Percentiles rank a stretch among this genome's conserved stretches.
Conservation (phyloP, 92 coral and sea anemone genomes). For the Parazoanthus atlanticus region DNA sequence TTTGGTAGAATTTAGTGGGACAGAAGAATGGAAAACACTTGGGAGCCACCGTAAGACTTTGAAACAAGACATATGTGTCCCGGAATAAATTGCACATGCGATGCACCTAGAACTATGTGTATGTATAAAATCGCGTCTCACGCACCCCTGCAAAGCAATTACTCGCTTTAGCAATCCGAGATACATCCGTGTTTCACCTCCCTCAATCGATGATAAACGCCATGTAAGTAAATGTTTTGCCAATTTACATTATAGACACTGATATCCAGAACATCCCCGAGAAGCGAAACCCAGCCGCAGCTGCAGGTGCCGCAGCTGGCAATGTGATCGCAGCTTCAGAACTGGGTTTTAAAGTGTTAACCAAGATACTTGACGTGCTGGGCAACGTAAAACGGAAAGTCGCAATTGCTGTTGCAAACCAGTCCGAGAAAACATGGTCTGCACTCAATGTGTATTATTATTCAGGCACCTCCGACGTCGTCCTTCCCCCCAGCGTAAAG, state of each 20-base stretch:
- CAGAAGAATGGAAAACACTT: too few species aligned
- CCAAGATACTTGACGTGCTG: constrained; percentile 17
- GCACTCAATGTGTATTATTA: constrained; percentile 31
- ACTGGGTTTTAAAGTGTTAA: constrained; percentile 28
- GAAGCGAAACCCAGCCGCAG: not conserved
- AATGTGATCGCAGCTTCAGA: not conserved
- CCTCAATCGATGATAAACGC: too few species aligned
- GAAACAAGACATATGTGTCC: too few species aligned
- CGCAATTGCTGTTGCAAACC: constrained; percentile 48
- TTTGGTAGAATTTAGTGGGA: too few species aligned
- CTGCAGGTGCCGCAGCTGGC: not conserved
- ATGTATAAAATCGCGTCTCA: too few species aligned
- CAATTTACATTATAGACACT: not conserved
- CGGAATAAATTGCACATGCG: too few species aligned
- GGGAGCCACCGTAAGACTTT: too few species aligned
- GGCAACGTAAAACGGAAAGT: constrained; percentile 44
- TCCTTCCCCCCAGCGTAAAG: constrained; percentile 25
- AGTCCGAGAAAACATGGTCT: constrained; percentile 28
- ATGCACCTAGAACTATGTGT: too few species aligned
- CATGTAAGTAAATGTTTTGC: too few species aligned
- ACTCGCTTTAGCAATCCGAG: too few species aligned
- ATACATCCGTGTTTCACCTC: too few species aligned
- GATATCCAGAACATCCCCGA: not conserved
- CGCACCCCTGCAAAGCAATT: too few species aligned
- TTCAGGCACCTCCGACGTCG: constrained; percentile 52